These are phyloP conservation scores for Sinocyclocheilus grahami DNA, from an alignment of 2,113 vertebrate genomes.

Conservation along the genomic window DNA sequence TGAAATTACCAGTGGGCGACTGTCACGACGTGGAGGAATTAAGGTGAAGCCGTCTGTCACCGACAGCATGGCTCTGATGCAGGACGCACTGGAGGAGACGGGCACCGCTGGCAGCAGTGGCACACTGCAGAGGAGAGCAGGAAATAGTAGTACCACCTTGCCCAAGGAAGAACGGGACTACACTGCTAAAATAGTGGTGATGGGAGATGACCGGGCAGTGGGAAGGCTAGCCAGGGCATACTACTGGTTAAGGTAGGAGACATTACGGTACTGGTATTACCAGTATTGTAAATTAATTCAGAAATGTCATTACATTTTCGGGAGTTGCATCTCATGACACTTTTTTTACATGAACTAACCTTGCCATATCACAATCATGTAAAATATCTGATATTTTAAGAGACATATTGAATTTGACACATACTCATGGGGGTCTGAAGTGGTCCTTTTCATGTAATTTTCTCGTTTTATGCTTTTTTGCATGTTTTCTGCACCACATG, in stretches of 20 bases:
- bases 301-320: background rate
- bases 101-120: conserved; percentile 50
- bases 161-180: conserved; percentile 75
- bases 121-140: conserved; percentile 72
- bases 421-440: background rate
- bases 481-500: background rate
- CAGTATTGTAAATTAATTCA: background rate
- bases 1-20: conserved; percentile 53
- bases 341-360: background rate
- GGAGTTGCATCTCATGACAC: background rate
- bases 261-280: no score
- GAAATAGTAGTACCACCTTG: conserved; percentile 59
- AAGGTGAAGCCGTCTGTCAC: conserved; percentile 78
- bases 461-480: background rate
- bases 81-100: conserved; percentile 70
- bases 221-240: conserved; percentile 88
- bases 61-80: conserved; percentile 77
- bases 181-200: conserved; percentile 84
- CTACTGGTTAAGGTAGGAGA: conserved; percentile 81
- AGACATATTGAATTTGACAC: no score
- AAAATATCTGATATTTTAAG: no score
- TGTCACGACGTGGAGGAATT: conserved; percentile 83
- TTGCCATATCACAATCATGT: background rate
- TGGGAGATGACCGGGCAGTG: conserved; percentile 87
- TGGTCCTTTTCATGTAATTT: background rate